These are phyloP conservation scores for Pterobdella sp. DNA, from an alignment of 2,888 invertebrate species.

Conservation along the genomic window DNA sequence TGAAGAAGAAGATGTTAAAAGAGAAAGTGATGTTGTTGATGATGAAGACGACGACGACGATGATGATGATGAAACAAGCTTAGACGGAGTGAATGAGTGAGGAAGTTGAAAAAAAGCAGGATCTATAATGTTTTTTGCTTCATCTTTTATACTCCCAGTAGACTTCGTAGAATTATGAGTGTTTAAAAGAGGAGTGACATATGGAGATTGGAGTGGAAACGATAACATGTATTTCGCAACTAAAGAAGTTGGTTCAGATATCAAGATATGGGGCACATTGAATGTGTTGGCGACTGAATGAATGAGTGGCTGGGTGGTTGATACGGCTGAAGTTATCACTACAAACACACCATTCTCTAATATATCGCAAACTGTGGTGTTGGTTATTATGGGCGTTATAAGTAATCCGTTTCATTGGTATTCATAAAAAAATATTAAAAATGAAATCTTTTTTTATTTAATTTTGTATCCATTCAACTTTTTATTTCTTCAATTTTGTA, in stretches of 20 bases:
- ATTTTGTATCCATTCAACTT: not conserved
- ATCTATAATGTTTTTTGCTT: not conserved
- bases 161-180: not conserved
- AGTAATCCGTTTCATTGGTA: not conserved
- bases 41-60: not conserved
- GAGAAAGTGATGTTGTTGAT: too few relatives aligned
- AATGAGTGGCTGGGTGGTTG: conserved; percentile 17
- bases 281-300: conserved; percentile 23
- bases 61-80: not conserved
- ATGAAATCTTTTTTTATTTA: not conserved
- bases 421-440: conserved; percentile 3
- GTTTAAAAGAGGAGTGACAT: not conserved
- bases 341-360: conserved; percentile 24
- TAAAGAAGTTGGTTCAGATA: conserved; percentile 10
- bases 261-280: conserved; percentile 22
- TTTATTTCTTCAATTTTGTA: not conserved
- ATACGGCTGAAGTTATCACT: conserved; percentile 7
- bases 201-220: not conserved
- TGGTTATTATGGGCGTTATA: not conserved
- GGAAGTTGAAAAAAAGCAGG: not conserved
- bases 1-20: too few relatives aligned
- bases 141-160: not conserved
- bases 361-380: conserved; percentile 17
- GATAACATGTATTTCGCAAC: not conserved
- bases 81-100: not conserved